phyloP scores from a whole-genome alignment of 2,888 invertebrate species.

The Aproaerema taeniolella region DNA sequence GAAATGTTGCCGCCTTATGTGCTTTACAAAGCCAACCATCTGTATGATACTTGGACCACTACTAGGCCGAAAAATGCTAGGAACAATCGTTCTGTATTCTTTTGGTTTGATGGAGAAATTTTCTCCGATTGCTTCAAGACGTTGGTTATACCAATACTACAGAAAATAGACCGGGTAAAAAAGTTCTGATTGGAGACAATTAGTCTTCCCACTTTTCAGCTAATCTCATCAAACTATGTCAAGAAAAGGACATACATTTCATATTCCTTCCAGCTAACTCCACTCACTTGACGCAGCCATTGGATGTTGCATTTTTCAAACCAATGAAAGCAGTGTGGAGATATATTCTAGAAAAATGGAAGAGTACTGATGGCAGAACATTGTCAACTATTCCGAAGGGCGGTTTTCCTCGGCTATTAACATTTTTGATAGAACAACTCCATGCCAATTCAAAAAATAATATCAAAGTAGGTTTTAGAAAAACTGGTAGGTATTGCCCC shows the following conservation, averaged over 20 bases:
- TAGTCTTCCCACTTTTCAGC: constrained; percentile 33
- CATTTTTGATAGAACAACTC: neutral
- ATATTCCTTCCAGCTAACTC: constrained; percentile 33
- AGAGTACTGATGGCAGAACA: neutral
- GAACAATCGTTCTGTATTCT: constrained; percentile 41
- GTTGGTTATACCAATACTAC: constrained; percentile 22
- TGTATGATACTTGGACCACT: constrained; percentile 44
- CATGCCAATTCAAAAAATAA: neutral
- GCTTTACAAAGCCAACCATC: constrained; percentile 43
- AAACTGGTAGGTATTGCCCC: neutral
- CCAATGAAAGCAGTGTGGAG: constrained; percentile 32
- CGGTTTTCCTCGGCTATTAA: neutral
- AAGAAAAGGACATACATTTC: constrained; percentile 36
- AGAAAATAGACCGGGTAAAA: constrained; percentile 24
- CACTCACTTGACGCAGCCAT: constrained; percentile 33
- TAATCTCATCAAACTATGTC: constrained; percentile 31
- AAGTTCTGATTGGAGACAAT: constrained; percentile 21
- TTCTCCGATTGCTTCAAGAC: constrained; percentile 37
- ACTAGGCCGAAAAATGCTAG: constrained; percentile 37
- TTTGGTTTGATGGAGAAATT: constrained; percentile 36
- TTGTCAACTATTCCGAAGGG: neutral
- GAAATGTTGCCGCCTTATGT: constrained; percentile 42
- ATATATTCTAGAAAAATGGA: neutral
- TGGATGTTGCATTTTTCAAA: constrained; percentile 37
- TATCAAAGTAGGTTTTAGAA: neutral